A percentile compares a stretch with the other conserved stretches of the same genome.
phyloP scores from a whole-genome alignment of 2,113 vertebrate species.

The Cygnus atratus region DNA sequence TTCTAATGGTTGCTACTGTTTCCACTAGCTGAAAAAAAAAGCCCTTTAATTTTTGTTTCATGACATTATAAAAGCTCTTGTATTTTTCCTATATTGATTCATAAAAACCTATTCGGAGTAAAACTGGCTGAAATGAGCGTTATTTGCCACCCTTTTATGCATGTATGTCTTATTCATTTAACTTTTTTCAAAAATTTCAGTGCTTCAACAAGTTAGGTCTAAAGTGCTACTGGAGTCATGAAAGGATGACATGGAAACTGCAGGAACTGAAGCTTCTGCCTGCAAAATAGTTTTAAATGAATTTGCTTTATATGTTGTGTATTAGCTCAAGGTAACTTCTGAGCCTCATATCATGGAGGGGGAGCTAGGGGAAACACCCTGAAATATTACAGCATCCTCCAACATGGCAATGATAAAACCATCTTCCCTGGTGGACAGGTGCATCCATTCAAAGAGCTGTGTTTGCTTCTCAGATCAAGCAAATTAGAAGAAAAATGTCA shows the following conservation, averaged over 20 bases:
- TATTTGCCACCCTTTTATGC: not conserved
- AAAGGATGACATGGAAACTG: not conserved
- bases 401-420: fast-evolving
- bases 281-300: not conserved
- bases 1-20: not conserved
- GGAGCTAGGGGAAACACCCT: not conserved
- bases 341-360: fast-evolving
- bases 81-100: not conserved
- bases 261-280: not conserved
- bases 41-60: not conserved
- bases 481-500: not conserved
- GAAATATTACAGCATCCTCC: not conserved
- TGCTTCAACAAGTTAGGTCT: not conserved
- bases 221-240: not conserved
- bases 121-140: not conserved
- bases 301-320: not conserved
- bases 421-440: fast-evolving
- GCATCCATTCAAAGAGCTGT: not conserved
- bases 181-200: not conserved
- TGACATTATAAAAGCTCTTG: not conserved
- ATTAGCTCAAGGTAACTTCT: not conserved
- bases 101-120: not conserved
- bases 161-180: not conserved
- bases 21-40: not conserved
- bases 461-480: not conserved